Percentiles rank a stretch among this genome's conserved stretches.
Conservation (phyloP, 2,797 vertebrate species). For the Crax fasciolata region DNA sequence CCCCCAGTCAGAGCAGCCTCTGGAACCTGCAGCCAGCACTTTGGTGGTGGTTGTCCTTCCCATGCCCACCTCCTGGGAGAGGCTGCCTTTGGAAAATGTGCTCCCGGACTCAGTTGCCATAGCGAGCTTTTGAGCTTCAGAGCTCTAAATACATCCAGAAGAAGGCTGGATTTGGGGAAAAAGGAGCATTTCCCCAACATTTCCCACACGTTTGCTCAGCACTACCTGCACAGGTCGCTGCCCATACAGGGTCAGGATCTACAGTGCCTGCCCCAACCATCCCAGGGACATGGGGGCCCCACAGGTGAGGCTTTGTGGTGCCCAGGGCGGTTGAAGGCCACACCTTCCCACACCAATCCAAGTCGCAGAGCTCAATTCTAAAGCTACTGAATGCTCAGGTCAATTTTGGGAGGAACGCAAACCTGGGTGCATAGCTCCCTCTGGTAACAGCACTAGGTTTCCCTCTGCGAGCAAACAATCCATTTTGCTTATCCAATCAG, state of each 20-base stretch:
- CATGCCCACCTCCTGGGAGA: background rate
- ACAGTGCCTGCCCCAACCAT: background rate
- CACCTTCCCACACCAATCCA: background rate
- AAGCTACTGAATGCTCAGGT: background rate
- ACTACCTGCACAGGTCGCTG: background rate
- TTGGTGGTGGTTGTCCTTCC: background rate
- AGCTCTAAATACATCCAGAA: background rate
- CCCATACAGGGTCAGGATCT: background rate
- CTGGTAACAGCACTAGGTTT: background rate
- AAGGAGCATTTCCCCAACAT: background rate
- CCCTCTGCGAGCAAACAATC: background rate
- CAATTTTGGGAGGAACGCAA: background rate
- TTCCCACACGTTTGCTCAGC: background rate
- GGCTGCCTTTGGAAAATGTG: background rate
- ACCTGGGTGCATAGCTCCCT: background rate
- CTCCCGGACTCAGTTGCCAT: background rate
- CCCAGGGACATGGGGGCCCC: background rate
- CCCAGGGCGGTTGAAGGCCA: background rate
- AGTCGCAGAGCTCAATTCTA: fast-evolving
- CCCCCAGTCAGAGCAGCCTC: background rate
- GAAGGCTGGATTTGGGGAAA: background rate
- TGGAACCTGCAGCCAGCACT: background rate
- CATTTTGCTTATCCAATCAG: background rate
- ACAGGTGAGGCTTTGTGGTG: background rate
- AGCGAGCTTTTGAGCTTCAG: background rate